A percentile compares a stretch with the other conserved stretches of the same genome.
These are phyloP conservation scores for Spatula versicolor DNA, from an alignment of 2,797 vertebrate species.

Conservation along the genomic window DNA sequence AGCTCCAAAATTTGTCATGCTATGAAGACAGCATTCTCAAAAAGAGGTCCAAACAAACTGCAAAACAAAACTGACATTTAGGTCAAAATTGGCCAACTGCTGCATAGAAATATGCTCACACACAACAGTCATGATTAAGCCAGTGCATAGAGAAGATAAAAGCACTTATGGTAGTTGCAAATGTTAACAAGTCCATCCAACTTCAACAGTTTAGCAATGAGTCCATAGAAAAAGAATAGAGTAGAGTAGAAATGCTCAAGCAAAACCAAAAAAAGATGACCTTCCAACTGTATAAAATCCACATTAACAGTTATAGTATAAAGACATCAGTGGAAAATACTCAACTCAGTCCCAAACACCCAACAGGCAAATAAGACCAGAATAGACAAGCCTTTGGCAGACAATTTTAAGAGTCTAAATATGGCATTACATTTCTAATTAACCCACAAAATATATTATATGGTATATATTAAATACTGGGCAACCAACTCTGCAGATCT, in stretches of 20 bases:
- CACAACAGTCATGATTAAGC: conserved; percentile 95
- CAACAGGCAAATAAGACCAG: conserved; percentile 76
- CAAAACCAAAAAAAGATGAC: conserved; percentile 58
- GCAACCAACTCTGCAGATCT: conserved; percentile 72
- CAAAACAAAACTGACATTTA: conserved; percentile 67
- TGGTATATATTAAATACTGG: conserved; percentile 81
- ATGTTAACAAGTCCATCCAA: conserved; percentile 89
- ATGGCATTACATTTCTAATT: conserved; percentile 77
- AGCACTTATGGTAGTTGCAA: conserved; percentile 99
- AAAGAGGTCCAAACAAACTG: conserved; percentile 67
- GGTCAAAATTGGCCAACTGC: conserved; percentile 82
- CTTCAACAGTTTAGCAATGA: conserved; percentile 80
- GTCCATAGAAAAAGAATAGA: conserved; percentile 74
- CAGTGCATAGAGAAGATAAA: conserved; percentile 99
- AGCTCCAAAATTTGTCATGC: conserved; percentile 73
- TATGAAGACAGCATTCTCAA: conserved; percentile 69
- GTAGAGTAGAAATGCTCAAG: conserved; percentile 60
- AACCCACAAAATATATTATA: conserved; percentile 82
- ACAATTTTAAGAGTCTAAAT: conserved; percentile 75
- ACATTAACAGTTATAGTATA: conserved; percentile 71
- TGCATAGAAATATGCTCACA: conserved; percentile 93
- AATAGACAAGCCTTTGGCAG: conserved; percentile 80
- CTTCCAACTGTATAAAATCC: conserved; percentile 75
- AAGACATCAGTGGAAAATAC: conserved; percentile 76
- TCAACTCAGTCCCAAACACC: conserved; percentile 69